phyloP scores from a whole-genome alignment of 1,140 invertebrate species.

The Megathymus violae region DNA sequence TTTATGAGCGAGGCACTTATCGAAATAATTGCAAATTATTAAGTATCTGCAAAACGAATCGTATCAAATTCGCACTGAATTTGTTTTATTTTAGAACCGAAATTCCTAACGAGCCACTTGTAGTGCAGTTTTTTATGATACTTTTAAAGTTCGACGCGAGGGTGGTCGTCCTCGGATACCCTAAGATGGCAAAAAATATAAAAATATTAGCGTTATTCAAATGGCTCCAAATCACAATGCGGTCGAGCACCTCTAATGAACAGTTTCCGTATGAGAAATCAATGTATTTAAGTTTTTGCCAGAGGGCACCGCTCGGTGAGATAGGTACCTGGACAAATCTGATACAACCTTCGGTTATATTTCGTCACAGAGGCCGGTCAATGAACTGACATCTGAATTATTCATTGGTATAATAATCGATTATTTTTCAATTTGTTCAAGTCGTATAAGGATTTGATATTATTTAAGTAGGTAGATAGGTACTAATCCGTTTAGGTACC shows the following conservation, averaged over 20 bases:
- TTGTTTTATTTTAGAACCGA: not conserved
- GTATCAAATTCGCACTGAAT: not conserved
- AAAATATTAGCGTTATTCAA: slow-evolving; percentile 24
- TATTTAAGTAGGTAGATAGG: slow-evolving; percentile 23
- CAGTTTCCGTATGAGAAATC: slow-evolving; percentile 58
- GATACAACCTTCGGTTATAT: slow-evolving; percentile 69
- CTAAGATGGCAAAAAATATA: slow-evolving; percentile 26
- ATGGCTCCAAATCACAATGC: slow-evolving; percentile 49
- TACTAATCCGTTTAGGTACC: not conserved
- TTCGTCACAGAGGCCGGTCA: slow-evolving; percentile 66
- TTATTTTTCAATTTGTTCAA: slow-evolving; percentile 51
- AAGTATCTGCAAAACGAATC: not conserved
- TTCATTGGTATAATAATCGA: slow-evolving; percentile 46
- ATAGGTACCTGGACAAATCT: slow-evolving; percentile 61
- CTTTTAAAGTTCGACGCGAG: slow-evolving; percentile 18
- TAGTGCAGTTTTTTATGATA: slow-evolving; percentile 9
- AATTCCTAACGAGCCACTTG: not conserved
- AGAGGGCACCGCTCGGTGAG: slow-evolving; percentile 56
- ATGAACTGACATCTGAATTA: slow-evolving; percentile 59
- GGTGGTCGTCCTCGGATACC: slow-evolving; percentile 17
- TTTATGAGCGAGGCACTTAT: too few relatives aligned
- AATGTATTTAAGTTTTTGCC: slow-evolving; percentile 51
- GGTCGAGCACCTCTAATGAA: slow-evolving; percentile 61
- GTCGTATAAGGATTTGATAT: slow-evolving; percentile 35
- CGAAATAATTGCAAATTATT: too few relatives aligned